These are phyloP conservation scores for Natator depressus DNA, from an alignment of 2,113 vertebrate species.

Conservation along the genomic window DNA sequence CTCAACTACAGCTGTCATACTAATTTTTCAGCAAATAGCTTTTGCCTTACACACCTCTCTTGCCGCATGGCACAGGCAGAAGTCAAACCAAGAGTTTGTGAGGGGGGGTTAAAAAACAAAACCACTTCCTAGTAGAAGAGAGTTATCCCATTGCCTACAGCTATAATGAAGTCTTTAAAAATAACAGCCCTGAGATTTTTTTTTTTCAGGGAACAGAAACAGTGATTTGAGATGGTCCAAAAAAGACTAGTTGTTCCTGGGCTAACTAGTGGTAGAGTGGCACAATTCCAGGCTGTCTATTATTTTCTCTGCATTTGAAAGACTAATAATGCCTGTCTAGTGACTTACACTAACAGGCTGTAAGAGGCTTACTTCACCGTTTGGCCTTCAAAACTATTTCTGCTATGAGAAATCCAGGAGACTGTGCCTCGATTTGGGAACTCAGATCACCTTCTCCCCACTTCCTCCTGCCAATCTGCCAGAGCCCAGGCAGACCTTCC, in stretches of 20 bases:
- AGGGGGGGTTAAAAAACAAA: background rate
- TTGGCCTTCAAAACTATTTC: background rate
- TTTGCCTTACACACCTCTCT: background rate
- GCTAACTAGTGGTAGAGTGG: background rate
- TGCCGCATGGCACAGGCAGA: background rate
- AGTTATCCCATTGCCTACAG: background rate
- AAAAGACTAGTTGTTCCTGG: too few relatives aligned
- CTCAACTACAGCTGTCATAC: background rate
- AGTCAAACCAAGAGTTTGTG: background rate
- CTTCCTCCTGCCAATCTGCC: background rate
- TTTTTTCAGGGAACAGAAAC: background rate
- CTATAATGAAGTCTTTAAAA: background rate
- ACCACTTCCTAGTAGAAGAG: background rate
- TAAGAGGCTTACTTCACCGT: background rate
- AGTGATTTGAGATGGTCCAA: background rate
- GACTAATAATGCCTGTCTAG: background rate
- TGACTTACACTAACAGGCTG: background rate
- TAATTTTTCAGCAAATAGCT: too few relatives aligned
- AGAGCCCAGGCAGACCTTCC: constrained; percentile 35
- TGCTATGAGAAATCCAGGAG: background rate
- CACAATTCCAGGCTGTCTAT: background rate
- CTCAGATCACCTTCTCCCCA: background rate
- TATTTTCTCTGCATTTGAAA: background rate
- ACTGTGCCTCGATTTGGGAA: background rate
- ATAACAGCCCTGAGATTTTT: background rate